Conservation (phyloP, 1,140 invertebrate genomes). For the Bombus terrestris region DNA sequence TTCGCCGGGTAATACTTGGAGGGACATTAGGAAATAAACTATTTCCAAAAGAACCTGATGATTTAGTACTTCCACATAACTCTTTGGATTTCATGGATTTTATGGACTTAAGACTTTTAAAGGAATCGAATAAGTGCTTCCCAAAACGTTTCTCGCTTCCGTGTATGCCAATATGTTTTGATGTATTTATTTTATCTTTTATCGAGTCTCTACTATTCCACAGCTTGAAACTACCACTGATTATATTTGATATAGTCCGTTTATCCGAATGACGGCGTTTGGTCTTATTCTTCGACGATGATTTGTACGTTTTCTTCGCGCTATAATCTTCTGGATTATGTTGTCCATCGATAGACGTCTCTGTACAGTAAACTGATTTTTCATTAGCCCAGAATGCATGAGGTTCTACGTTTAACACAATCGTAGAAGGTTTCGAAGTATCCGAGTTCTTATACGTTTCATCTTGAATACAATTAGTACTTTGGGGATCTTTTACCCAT, state of each 20-base stretch:
- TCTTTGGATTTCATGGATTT: background rate
- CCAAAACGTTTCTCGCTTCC: background rate
- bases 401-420: slow-evolving; percentile 2
- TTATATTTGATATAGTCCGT: background rate
- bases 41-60: background rate
- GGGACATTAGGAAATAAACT: background rate
- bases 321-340: background rate
- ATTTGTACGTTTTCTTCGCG: background rate
- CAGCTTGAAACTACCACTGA: background rate
- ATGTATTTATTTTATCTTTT: background rate
- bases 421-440: slow-evolving; percentile 12
- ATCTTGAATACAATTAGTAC: background rate
- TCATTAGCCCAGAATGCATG: background rate
- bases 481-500: slow-evolving; percentile 46
- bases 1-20: slow-evolving; percentile 2
- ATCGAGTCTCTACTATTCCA: background rate
- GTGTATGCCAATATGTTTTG: too few relatives aligned
- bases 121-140: background rate
- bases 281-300: background rate
- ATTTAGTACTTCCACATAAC: background rate
- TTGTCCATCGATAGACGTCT: background rate
- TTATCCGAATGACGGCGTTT: background rate
- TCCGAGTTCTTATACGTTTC: background rate
- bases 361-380: background rate
- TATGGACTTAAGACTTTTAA: background rate